phyloP scores from a whole-genome alignment of 2,797 vertebrate genomes.

The Taeniopygia guttata region DNA sequence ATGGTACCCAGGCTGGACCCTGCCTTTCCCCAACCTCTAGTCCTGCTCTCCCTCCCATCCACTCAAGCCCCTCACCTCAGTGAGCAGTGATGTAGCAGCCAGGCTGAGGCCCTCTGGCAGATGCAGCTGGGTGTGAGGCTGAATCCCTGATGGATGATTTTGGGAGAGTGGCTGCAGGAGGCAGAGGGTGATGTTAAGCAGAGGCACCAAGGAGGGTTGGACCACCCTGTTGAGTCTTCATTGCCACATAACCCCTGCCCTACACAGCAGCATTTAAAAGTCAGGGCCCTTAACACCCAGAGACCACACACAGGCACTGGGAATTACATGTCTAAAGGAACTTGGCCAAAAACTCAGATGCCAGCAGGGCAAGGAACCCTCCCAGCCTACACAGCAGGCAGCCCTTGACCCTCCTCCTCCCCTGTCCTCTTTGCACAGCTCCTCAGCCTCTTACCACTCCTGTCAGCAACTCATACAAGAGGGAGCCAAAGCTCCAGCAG shows the following conservation, averaged over 20 bases:
- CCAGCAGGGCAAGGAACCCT: not conserved
- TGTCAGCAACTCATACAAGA: constrained; percentile 92
- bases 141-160: constrained; percentile 91
- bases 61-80: constrained; percentile 79
- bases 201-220: not conserved
- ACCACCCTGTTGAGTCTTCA: not conserved
- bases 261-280: not conserved
- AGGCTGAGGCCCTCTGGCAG: constrained; percentile 88
- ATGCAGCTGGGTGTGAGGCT: constrained; percentile 89
- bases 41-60: not conserved
- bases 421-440: not conserved
- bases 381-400: not conserved
- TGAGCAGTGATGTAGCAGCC: constrained; percentile 87
- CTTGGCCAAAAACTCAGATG: not conserved
- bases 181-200: not conserved
- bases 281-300: not conserved
- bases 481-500: constrained; percentile 96
- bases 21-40: not conserved
- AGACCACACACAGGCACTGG: not conserved
- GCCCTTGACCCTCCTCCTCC: not conserved
- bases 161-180: constrained; percentile 85
- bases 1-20: not conserved
- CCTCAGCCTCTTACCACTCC: constrained; percentile 83
- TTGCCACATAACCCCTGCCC: not conserved
- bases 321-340: not conserved